These are phyloP conservation scores for Caradrina kadenii DNA, from an alignment of 2,888 invertebrate species.

Conservation along the genomic window DNA sequence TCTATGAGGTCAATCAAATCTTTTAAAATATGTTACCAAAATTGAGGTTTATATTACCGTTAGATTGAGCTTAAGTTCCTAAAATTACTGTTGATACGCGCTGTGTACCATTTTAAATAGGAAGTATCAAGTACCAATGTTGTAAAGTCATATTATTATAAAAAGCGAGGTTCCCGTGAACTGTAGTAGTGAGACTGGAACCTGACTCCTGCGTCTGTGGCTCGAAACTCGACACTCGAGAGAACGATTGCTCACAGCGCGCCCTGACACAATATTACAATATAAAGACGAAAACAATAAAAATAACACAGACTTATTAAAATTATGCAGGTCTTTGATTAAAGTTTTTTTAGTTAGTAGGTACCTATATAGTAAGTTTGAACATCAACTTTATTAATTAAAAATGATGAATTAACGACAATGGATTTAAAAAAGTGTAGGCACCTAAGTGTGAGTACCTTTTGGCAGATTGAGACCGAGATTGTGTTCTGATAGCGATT, in stretches of 20 bases:
- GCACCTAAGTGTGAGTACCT: no score
- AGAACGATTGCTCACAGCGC: conserved; percentile 55
- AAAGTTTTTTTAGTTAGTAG: no score
- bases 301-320: neutral
- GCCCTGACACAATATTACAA: conserved; percentile 25
- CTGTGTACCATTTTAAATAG: neutral
- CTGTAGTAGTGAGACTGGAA: conserved; percentile 65
- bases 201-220: conserved; percentile 63
- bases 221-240: conserved; percentile 69
- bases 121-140: conserved; percentile 15
- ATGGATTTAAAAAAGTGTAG: no score
- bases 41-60: neutral
- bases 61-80: neutral
- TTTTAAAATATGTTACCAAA: neutral
- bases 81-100: neutral
- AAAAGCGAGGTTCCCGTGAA: conserved; percentile 41
- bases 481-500: no score
- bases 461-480: no score
- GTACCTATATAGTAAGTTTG: no score
- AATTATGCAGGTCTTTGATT: neutral
- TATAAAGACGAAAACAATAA: no score
- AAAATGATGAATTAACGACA: no score
- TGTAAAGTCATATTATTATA: conserved; percentile 10
- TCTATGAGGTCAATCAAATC: neutral
- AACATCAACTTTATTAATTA: no score